These are phyloP conservation scores for Trachelus troglodyta DNA, from an alignment of 2,888 invertebrate genomes.

Conservation along the genomic window DNA sequence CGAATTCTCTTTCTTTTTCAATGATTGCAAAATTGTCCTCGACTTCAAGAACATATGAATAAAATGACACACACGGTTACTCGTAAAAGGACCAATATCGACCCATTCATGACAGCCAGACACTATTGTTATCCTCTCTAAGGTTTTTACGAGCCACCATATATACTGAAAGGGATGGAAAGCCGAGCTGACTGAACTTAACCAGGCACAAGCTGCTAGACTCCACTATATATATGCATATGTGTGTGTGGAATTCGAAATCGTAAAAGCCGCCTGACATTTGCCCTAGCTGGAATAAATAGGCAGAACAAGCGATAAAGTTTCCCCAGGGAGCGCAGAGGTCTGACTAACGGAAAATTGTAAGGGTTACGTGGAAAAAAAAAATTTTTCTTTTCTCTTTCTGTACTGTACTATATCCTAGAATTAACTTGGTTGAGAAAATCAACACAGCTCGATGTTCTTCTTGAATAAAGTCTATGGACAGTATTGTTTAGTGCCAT, in stretches of 20 bases:
- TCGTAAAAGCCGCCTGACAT: background rate
- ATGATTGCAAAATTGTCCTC: too few species aligned
- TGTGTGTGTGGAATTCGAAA: background rate
- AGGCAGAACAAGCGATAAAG: background rate
- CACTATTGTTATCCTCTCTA: too few species aligned
- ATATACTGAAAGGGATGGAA: background rate
- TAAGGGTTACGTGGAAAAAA: background rate
- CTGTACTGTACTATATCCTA: background rate
- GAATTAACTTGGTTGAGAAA: background rate
- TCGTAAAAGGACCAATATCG: too few species aligned
- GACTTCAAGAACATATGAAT: too few species aligned
- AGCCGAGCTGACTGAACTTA: background rate
- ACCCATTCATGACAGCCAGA: too few species aligned
- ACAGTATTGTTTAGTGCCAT: background rate
- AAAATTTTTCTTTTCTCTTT: background rate
- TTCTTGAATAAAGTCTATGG: background rate
- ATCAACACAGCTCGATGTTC: background rate
- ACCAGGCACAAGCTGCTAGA: background rate
- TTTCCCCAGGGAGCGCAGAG: background rate
- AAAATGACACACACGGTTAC: too few species aligned
- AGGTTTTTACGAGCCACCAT: too few species aligned
- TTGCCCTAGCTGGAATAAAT: background rate
- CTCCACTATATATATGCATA: background rate
- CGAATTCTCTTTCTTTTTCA: too few species aligned
- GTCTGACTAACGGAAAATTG: background rate